Base-by-base conservation (phyloP, 2,797 vertebrate species). In the Mareca strepera region DNA sequence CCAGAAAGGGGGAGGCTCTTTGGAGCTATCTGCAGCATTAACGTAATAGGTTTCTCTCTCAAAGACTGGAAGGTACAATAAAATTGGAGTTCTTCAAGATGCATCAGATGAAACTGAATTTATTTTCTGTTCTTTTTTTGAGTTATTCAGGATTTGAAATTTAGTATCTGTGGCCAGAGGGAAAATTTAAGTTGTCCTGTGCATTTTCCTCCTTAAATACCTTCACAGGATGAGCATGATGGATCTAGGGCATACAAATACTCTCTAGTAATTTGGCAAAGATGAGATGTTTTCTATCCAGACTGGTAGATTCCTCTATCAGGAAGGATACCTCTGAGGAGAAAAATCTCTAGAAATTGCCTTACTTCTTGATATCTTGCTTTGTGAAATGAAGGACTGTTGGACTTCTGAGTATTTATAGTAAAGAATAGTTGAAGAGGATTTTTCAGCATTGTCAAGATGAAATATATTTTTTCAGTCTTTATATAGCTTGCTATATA, bases 101-200 rank as follows among this genome's bases (percentile, higher is more conserved):
- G 23, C 2, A 0, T 3, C 0, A 7, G 39, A 14, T 0, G 0
- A 46, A 81, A 64, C 20, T 25, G 2, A 21, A 13, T 59, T 66
- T 53, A 11, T 72, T 82, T 25, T 25, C 9, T 82, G 67, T 74
- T 63, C 33, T 18, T 43, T 13, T 13, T 21, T 50, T 50, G 50
- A 37, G 12, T 2, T 77, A 63, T 50, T 22, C 3, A 4, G 23
- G 46, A 60, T 77, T 82, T 74, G 6, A 52, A 5, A 5, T 10
- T 33, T 0, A 2, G 0, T 43, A 3, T 67, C 9, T 59, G 7
- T 26, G 29, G 13, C 46, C 12, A 33, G 59, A 73, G 17, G 17
- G 16, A 35, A 43, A 72, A 29, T 37, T 22, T 44, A 44, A 39
- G 12, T 52, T 12, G 9, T 74, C 11, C 11, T 85, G 48, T 21